Conservation (phyloP, 2,113 vertebrate species). For the Herpetotheres cachinnans region DNA sequence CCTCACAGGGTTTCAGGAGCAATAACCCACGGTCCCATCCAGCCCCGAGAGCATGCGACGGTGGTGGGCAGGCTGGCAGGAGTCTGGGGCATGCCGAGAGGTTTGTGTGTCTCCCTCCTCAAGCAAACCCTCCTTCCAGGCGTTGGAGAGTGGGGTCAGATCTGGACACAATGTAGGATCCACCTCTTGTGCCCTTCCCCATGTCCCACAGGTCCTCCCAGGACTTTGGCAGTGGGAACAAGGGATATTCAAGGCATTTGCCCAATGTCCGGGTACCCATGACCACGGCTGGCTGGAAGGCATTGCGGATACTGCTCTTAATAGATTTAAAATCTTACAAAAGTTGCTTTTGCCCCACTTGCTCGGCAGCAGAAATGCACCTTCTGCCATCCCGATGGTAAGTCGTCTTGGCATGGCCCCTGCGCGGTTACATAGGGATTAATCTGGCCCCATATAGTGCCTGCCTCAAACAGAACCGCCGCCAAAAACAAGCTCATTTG, state of each 20-base stretch:
- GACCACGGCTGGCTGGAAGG: not conserved
- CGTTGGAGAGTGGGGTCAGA: not conserved
- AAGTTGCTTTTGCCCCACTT: not conserved
- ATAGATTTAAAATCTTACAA: not conserved
- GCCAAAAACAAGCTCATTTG: conserved; percentile 34
- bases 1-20: fast-evolving
- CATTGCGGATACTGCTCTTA: not conserved
- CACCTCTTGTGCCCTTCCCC: not conserved
- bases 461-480: not conserved
- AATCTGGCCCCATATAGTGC: not conserved
- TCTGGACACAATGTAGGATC: fast-evolving
- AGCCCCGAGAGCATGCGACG: fast-evolving
- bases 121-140: not conserved
- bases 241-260: not conserved
- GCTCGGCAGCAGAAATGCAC: not conserved
- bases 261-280: not conserved
- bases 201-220: not conserved
- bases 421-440: fast-evolving
- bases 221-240: fast-evolving
- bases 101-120: not conserved
- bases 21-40: fast-evolving
- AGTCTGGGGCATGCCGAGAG: not conserved
- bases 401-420: not conserved
- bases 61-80: not conserved
- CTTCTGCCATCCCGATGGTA: not conserved